phyloP scores from a whole-genome alignment of 2,797 vertebrate species.

The Merluccius polli region DNA sequence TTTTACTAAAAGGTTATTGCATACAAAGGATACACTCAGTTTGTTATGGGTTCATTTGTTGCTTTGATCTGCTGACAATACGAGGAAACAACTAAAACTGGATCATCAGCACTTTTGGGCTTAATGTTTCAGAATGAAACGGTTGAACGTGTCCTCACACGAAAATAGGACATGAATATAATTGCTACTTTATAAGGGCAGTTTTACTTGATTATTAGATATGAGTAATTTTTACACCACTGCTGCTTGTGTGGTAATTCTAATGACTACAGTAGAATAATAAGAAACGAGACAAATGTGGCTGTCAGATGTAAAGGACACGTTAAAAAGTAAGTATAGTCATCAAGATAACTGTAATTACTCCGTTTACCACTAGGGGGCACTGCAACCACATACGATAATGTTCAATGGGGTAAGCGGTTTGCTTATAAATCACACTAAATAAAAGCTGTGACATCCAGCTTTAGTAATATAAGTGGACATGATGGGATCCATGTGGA shows the following conservation, averaged over 20 bases:
- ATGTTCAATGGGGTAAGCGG: neutral
- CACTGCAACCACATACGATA: conserved; percentile 10
- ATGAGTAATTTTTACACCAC: neutral
- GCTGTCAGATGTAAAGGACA: neutral
- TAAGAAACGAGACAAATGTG: neutral
- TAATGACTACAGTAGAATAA: neutral
- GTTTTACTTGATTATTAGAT: neutral
- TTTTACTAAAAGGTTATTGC: neutral
- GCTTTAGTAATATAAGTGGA: conserved; percentile 57
- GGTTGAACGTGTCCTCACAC: too few relatives aligned
- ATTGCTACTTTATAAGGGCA: too few relatives aligned
- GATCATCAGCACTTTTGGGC: too few relatives aligned
- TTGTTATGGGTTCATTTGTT: too few relatives aligned
- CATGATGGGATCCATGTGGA: conserved; percentile 64
- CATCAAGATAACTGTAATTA: conserved; percentile 25
- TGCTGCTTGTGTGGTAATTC: neutral
- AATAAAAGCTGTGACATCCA: conserved; percentile 54
- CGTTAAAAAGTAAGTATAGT: neutral
- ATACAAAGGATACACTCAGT: too few relatives aligned
- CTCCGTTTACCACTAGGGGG: conserved; percentile 41
- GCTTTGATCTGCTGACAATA: too few relatives aligned
- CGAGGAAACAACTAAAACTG: too few relatives aligned
- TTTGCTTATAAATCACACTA: conserved; percentile 21
- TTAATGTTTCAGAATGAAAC: too few relatives aligned
- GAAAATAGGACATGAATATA: too few relatives aligned